Conservation (phyloP, 2,113 vertebrate species). For the Orientallactaga bullata region DNA sequence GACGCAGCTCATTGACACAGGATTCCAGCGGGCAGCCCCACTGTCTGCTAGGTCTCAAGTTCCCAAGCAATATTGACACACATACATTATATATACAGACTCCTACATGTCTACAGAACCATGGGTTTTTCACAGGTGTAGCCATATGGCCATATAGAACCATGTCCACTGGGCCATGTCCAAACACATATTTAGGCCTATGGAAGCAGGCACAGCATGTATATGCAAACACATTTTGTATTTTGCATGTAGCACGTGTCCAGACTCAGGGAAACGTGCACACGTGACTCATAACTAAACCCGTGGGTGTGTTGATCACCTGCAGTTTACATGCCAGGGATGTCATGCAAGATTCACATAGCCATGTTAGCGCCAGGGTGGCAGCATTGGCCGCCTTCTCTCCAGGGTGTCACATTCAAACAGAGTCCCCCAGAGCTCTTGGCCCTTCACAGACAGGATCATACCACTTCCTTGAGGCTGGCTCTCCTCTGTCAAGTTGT, state of each 20-base stretch:
- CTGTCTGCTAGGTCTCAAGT: not conserved
- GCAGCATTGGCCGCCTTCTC: not conserved
- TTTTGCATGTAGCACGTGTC: not conserved
- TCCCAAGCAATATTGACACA: not conserved
- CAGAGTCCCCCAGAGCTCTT: not conserved
- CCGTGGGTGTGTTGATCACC: too few species aligned
- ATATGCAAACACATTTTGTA: not conserved
- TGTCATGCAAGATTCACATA: not conserved
- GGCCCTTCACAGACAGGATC: constrained; percentile 24
- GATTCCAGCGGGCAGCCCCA: not conserved
- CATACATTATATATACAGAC: not conserved
- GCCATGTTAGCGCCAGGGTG: not conserved
- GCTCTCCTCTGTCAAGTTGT: constrained; percentile 66
- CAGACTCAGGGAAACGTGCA: not conserved
- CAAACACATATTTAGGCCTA: not conserved
- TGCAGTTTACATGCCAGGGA: fast-evolving
- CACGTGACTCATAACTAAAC: not conserved
- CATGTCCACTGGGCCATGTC: not conserved
- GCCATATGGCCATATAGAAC: not conserved
- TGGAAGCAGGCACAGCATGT: not conserved
- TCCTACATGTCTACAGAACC: not conserved
- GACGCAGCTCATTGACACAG: not conserved
- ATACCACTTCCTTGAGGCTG: constrained; percentile 12
- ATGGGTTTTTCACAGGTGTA: not conserved
- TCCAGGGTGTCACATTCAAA: not conserved